These are phyloP conservation scores for Cathartes aura DNA, from an alignment of 2,113 vertebrate species.

Conservation along the genomic window DNA sequence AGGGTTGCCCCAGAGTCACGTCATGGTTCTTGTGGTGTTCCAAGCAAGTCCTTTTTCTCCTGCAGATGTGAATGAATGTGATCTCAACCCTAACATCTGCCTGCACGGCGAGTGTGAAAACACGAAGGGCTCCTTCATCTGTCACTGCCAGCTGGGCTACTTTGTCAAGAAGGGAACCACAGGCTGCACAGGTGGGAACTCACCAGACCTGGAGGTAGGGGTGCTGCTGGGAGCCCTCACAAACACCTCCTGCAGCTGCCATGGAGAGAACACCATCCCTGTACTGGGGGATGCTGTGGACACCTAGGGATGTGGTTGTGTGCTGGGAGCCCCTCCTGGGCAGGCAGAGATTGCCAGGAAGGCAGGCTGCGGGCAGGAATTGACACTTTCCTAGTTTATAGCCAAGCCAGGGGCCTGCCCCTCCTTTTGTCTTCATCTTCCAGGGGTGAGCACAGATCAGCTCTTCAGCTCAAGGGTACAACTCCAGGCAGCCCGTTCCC, in stretches of 20 bases:
- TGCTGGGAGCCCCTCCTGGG: not conserved
- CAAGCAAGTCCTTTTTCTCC: not conserved
- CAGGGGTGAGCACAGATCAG: not conserved
- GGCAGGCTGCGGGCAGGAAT: not conserved
- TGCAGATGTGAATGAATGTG: slow-evolving; percentile 91
- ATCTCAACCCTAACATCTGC: slow-evolving; percentile 92
- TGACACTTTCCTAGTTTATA: not conserved
- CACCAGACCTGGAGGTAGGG: not conserved
- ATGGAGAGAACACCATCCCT: not conserved
- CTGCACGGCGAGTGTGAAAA: slow-evolving; percentile 92
- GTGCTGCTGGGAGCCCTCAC: not conserved
- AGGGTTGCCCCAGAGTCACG: not conserved
- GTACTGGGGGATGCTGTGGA: not conserved
- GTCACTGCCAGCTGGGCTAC: slow-evolving; percentile 91
- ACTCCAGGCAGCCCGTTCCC: not conserved
- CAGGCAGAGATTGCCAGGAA: not conserved
- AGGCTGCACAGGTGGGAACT: slow-evolving; percentile 86
- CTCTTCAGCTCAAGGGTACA: not conserved
- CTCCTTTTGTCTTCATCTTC: not conserved
- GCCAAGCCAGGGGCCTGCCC: not conserved
- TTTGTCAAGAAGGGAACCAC: slow-evolving; percentile 89
- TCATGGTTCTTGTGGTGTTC: not conserved
- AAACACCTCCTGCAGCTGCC: not conserved
- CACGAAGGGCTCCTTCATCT: slow-evolving; percentile 94
- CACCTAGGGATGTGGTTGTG: not conserved